Percentiles rank a stretch among this genome's conserved stretches.
Conservation (phyloP, 2,113 vertebrate genomes). For the Hippocampus zosterae region DNA sequence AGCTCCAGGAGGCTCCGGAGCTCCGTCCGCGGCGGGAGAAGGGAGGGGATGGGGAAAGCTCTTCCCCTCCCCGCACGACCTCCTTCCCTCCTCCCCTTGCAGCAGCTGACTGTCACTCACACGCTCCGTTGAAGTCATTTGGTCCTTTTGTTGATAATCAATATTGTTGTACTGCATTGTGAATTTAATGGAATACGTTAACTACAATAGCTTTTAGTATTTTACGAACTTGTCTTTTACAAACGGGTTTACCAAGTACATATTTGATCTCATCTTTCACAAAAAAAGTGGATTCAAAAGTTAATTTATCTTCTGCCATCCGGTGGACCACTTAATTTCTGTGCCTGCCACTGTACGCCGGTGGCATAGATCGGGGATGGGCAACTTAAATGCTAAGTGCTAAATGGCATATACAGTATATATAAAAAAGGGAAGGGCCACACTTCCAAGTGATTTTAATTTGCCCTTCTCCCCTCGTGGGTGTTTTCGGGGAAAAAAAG, state of each 20-base stretch:
- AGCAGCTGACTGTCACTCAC: background rate
- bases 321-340: too few relatives aligned
- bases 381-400: background rate
- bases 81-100: background rate
- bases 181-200: background rate
- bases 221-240: too few relatives aligned
- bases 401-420: background rate
- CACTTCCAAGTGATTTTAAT: slow-evolving; percentile 37
- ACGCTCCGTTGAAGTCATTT: background rate
- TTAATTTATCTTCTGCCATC: too few relatives aligned
- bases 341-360: too few relatives aligned
- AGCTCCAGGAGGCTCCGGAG: slow-evolving; percentile 29
- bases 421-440: slow-evolving; percentile 9
- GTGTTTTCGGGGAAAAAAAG: slow-evolving; percentile 20
- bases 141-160: background rate
- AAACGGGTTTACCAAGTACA: too few relatives aligned
- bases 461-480: slow-evolving; percentile 1
- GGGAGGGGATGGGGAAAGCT: background rate
- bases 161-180: background rate
- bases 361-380: too few relatives aligned
- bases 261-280: too few relatives aligned
- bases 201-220: too few relatives aligned
- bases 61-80: background rate
- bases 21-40: slow-evolving; percentile 1
- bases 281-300: too few relatives aligned